Evolutionary conservation across 2,888 invertebrate genomes (phyloP), one percentile per base, ranked within the genome.

Genomic region (Aporophyla nigra): DNA sequence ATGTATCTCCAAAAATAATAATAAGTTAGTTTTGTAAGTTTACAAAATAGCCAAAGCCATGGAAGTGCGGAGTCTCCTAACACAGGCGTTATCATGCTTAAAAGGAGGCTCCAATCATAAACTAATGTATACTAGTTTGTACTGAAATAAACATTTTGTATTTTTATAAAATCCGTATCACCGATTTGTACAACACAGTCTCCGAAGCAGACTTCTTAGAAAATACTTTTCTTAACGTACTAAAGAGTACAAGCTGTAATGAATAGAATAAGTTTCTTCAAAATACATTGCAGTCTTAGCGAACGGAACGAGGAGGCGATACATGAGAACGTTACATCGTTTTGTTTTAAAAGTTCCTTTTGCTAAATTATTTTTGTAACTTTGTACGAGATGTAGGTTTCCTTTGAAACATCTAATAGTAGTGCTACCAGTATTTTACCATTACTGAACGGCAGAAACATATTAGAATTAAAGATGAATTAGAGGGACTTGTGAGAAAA

Each of bases 251-350:
- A 91, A 91, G 84, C 92, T 90, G 89, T 90, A 92, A 93, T 91
- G 90, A 93, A 92, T 91, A 90, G 89, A 88, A 88, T 88, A 91
- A 92, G 85, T 93, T 92, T 82, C 58, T 83, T 82, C 86, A 85
- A 89, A 89, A 90, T 86, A 89, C 88, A 87, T 88, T 88, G 70
- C 74, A 74, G 78, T 83, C 75, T 75, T 19, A 12, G 54, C 40
- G 33, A 27, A n/a, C 40, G 62, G 58, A 62, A 69, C 69, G 53
- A 53, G 46, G 27, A 40, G 51, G 61, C 74, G 59, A 75, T 61
- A 73, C 61, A 67, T 51, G 46, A 59, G 56, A 27, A 62, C 27
- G 19, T 69, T 61, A 66, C 21, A 53, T 54, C 76, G 65, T 79
- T 72, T 77, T 79, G 66, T 85, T 70, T 59, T 49, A 19, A 71